Evolutionary conservation across 2,113 vertebrate genomes (phyloP).

Genomic region (Naja naja): DNA sequence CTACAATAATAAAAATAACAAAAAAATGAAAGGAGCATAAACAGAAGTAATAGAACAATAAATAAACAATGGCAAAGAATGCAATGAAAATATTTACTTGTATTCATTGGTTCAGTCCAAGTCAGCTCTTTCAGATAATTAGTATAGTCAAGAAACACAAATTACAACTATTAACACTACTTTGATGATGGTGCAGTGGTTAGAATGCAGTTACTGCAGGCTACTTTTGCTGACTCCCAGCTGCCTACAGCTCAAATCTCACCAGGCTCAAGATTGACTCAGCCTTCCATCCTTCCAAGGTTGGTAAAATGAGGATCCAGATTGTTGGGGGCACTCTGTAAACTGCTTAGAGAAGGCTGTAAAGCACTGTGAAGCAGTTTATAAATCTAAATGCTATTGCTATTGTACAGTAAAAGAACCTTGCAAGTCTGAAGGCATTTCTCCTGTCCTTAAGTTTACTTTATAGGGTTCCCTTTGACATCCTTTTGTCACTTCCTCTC

Average conservation of each 20-base stretch:
- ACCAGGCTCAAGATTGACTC: too few relatives aligned
- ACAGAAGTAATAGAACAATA: not conserved
- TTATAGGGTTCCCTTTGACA: not conserved
- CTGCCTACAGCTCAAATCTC: too few relatives aligned
- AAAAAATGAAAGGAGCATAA: not conserved
- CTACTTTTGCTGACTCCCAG: too few relatives aligned
- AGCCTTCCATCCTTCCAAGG: too few relatives aligned
- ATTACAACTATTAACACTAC: not conserved
- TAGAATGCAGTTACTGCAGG: too few relatives aligned
- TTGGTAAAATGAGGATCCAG: too few relatives aligned
- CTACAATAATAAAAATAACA: not conserved
- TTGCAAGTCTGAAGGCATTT: not conserved
- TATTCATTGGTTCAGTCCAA: accelerated
- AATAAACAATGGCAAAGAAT: not conserved
- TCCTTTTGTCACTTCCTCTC: not conserved
- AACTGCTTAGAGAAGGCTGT: too few relatives aligned
- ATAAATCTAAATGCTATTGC: too few relatives aligned
- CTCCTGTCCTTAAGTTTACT: not conserved
- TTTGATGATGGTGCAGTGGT: not conserved
- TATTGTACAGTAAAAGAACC: not conserved
- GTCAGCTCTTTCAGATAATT: not conserved
- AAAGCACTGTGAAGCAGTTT: too few relatives aligned
- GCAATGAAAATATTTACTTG: not conserved
- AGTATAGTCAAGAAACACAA: not conserved
- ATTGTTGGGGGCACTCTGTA: too few relatives aligned